Evolutionary conservation across 92 coral and sea anemone genomes (phyloP), one percentile per base, ranked within the genome.

Genomic region (Desmophyllum pertusum): DNA sequence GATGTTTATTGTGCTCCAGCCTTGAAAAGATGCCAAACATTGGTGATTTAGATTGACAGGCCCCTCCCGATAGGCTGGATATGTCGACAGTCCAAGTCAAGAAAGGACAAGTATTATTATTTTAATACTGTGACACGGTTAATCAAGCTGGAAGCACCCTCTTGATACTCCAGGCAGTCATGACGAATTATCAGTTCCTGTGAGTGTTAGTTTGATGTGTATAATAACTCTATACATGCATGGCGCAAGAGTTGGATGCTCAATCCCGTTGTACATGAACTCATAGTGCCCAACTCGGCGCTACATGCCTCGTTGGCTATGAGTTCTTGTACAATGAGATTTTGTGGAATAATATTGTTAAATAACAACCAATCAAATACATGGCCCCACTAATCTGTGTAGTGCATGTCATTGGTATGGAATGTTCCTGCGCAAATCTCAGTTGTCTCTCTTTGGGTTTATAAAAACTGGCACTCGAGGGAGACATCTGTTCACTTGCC

Each of bases 111-210:
- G 50, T 35, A 37, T 2, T 96, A 87, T 63, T 96, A 80, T 75
- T 96, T 92, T 78, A 94, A 96, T 80, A 91, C 85, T 40, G 79
- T 46, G 18, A 90, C 98, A n/a, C 84, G 94, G 62, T 68, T 50
- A n/a, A 55, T 90, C 98, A 5, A 88, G 93, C 57, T 96, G 99
- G 99, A 92, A 87, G 33, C 95, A 92, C 52, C 99, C 99, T 30
- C 76, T 71, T 17, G 92, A 84, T 37, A 18, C 1, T 36, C 14
- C 33, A 36, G 10, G 4, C 8, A 37, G n/a, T 38, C 73, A 67
- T 40, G 86, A 39, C 4, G 72, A 53, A 3, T 10, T 4, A 18
- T 84, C 76, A 43, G 50, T 8, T 3, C 59, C 38, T 63, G 86
- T 82, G 29, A 82, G 86, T 71, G 19, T 36, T 50, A 70, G 17